Base-by-base conservation (phyloP, 2,113 vertebrate species). In the Nerophis lumbriciformis region DNA sequence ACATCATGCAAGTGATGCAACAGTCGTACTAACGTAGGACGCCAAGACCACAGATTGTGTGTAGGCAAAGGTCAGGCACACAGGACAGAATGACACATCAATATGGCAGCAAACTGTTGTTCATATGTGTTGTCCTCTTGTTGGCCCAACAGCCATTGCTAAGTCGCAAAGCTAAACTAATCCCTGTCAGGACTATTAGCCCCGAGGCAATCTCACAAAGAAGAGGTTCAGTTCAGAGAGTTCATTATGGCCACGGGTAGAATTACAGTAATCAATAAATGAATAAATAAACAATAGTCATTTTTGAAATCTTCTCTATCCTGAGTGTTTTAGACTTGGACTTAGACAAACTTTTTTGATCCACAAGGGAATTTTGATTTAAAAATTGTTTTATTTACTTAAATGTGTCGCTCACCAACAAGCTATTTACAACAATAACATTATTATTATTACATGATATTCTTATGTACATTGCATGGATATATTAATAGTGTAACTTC, bases 121-220 rank as follows among this genome's bases (percentile, higher is more conserved):
- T 44, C 39, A 21, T 21, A 19, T 45, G 55, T 8, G 55, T 57
- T 57, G 38, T 21, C 55, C 39, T 57, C 38, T 44, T 57, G 55
- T 57, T 57, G 55, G 55, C 39, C 55, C 55, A 57, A 57, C 55
- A 57, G 16, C 55, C 42, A 16, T 57, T 57, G n/a, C n/a, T 57
- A 57, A 57, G 6, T 57, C 39, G 39, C 39, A 57, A 57, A 57
- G 55, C 38, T 57, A 44, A 57, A 44, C 39, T 44, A 57, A 57
- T 57, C 55, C 55, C 38, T 16, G 15, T 44, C 55, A 44, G 38
- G 12, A 38, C 38, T 57, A 21, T 44, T 57, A 57, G 39, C 10
- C 39, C 36, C 16, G 38, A 14, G 38, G 19, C 55, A 12, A 57
- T 57, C 55, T 44, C 55, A 3, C 42, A 45, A 44, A 6, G 10